Evolutionary conservation across 30 jellyfish, hydroid and myxozoan species (phyloP).

Genomic region (Aurelia sp.): DNA sequence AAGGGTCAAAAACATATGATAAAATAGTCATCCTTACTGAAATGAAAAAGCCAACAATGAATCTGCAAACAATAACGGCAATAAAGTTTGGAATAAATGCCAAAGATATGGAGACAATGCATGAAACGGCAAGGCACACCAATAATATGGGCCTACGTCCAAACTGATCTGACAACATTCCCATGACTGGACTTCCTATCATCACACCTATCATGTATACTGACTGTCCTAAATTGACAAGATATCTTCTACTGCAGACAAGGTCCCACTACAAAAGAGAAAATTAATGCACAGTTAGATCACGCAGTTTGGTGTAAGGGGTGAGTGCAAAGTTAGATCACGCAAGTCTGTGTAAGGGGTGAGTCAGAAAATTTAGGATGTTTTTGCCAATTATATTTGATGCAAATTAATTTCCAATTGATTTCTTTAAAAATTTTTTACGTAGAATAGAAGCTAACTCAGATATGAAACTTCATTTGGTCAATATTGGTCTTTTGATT

Average conservation of each 20-base stretch:
- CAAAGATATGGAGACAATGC: constrained; percentile 30
- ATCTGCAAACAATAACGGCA: constrained; percentile 38
- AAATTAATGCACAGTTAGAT: no score
- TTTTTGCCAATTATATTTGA: no score
- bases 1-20: no score
- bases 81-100: constrained; percentile 20
- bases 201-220: constrained; percentile 81
- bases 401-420: no score
- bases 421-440: no score
- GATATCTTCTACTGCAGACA: constrained; percentile 63
- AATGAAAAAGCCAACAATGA: constrained; percentile 58
- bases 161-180: constrained; percentile 66
- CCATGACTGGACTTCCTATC: constrained; percentile 78
- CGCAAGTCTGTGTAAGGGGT: no score
- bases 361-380: no score
- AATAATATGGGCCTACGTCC: constrained; percentile 72
- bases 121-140: constrained; percentile 17
- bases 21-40: constrained; percentile 37
- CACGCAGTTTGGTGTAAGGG: no score
- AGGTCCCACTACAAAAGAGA: constrained; percentile 63
- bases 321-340: no score
- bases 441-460: no score
- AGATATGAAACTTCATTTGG: no score
- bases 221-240: constrained; percentile 61
- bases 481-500: no score